A percentile compares a stretch with the other conserved stretches of the same genome.
Evolutionary conservation across 2,113 vertebrate species (phyloP).

Genomic region (Stercorarius parasiticus): DNA sequence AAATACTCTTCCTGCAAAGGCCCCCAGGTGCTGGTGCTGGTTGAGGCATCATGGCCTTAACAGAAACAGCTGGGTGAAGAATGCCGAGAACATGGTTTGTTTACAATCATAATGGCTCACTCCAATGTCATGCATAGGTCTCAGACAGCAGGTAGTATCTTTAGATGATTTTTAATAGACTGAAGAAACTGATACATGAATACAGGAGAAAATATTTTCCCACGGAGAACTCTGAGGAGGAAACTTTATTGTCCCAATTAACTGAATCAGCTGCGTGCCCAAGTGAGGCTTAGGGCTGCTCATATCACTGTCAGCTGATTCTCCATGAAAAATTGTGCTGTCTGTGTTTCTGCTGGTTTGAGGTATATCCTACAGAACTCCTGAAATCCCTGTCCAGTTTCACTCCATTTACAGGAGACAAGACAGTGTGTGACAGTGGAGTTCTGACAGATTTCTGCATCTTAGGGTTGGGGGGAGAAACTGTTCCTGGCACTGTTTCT

Average conservation of each 20-base stretch:
- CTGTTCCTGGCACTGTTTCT: not conserved
- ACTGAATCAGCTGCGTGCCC: not conserved
- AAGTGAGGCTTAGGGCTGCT: not conserved
- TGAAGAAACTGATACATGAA: not conserved
- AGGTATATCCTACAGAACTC: not conserved
- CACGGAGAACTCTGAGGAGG: not conserved
- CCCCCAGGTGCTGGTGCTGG: not conserved
- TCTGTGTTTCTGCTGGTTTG: not conserved
- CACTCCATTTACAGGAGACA: not conserved
- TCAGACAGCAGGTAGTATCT: fast-evolving
- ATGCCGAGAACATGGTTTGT: fast-evolving
- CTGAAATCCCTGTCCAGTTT: not conserved
- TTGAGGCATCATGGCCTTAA: not conserved
- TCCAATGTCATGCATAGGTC: fast-evolving
- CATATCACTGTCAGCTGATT: not conserved
- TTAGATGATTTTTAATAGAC: not conserved
- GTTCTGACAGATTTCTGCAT: not conserved
- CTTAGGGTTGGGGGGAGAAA: not conserved
- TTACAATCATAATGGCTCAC: fast-evolving
- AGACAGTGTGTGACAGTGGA: fast-evolving
- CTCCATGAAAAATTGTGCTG: too few relatives aligned
- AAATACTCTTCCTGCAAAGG: not conserved
- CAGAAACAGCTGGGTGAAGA: not conserved
- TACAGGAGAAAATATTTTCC: not conserved
- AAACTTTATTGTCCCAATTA: not conserved